Percentiles rank a stretch among this genome's conserved stretches.
These are phyloP conservation scores for Salticus scenicus DNA, from an alignment of 2,888 invertebrate species.

Conservation along the genomic window DNA sequence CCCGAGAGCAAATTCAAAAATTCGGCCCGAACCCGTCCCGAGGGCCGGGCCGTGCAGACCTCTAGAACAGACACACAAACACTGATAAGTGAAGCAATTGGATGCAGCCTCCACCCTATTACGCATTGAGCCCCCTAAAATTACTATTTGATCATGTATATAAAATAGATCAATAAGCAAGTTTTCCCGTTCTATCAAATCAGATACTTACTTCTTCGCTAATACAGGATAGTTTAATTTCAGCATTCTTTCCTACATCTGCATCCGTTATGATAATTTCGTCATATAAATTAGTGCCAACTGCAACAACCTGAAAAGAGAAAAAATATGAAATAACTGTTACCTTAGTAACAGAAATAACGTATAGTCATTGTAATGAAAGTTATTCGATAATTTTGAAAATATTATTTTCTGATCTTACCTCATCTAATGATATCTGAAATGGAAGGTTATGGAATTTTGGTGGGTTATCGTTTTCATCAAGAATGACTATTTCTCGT, in stretches of 20 bases:
- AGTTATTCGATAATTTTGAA: neutral
- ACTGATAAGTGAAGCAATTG: too few species aligned
- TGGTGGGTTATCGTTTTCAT: conserved; percentile 88
- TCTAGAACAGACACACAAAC: too few species aligned
- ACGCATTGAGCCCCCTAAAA: too few species aligned
- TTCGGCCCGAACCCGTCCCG: too few species aligned
- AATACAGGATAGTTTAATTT: conserved; percentile 81
- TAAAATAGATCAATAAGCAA: too few species aligned
- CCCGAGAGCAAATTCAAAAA: too few species aligned
- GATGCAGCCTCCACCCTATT: too few species aligned
- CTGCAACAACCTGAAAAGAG: conserved; percentile 77
- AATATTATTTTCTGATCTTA: conserved; percentile 19
- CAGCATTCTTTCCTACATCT: conserved; percentile 85
- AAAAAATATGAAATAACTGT: neutral
- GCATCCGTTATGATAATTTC: conserved; percentile 83
- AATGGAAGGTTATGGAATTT: conserved; percentile 80
- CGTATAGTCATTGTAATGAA: too few species aligned
- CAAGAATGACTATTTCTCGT: conserved; percentile 84
- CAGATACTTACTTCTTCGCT: conserved; percentile 60
- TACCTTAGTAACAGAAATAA: too few species aligned
- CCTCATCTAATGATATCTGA: conserved; percentile 51
- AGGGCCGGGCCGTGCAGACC: too few species aligned
- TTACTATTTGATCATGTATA: too few species aligned
- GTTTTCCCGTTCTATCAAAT: too few species aligned
- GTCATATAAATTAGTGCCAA: conserved; percentile 81